Conservation (phyloP, 2,113 vertebrate species). For the Sorex araneus region DNA sequence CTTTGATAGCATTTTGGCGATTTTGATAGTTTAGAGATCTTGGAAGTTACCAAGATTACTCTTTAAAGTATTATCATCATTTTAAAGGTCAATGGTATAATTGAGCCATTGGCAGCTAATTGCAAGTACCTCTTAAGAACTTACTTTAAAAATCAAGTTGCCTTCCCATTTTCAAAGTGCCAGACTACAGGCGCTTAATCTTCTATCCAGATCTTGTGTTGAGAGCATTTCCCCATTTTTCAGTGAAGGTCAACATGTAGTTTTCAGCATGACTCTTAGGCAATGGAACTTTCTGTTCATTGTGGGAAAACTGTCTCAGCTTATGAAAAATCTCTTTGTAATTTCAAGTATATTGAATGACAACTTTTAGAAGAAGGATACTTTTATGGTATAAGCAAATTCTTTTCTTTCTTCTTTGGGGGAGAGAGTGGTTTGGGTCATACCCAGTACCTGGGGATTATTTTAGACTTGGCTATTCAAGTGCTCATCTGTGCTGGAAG, state of each 20-base stretch:
- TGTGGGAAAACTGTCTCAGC: conserved; percentile 23
- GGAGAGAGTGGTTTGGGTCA: neutral
- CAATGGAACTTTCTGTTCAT: neutral
- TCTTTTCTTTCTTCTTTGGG: neutral
- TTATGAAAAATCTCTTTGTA: conserved; percentile 35
- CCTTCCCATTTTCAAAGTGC: neutral
- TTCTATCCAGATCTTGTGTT: neutral
- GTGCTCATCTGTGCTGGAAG: too few relatives aligned
- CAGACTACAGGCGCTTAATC: neutral
- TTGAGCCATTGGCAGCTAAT: neutral
- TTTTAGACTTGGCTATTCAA: neutral
- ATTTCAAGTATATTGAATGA: conserved; percentile 44
- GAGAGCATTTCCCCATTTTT: neutral
- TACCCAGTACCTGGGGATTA: neutral
- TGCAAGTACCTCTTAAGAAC: neutral
- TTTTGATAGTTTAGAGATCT: conserved; percentile 20
- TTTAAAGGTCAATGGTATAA: neutral
- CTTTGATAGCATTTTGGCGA: conserved; percentile 46
- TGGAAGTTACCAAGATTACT: conserved; percentile 32
- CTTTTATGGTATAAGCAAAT: conserved; percentile 20
- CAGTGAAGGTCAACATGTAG: neutral
- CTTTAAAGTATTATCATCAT: neutral
- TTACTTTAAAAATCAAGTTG: conserved; percentile 38
- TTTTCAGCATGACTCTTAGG: neutral
- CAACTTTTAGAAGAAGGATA: conserved; percentile 27